Base-by-base conservation (phyloP, 2,888 invertebrate genomes). In the Scaptomyza polygonia region DNA sequence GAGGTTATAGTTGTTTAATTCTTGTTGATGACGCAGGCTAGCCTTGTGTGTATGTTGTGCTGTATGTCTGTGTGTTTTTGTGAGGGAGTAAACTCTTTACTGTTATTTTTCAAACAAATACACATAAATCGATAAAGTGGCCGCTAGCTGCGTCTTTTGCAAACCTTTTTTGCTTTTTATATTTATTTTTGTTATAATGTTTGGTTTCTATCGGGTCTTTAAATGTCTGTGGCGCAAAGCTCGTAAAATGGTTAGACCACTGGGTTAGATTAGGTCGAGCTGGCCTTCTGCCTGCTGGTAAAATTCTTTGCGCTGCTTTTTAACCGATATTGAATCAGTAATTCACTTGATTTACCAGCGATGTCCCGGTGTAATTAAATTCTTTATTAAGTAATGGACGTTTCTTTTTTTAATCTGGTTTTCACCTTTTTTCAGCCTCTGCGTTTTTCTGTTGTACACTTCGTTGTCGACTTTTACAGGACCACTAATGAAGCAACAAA, bases 91-190 rank as follows among this genome's bases (percentile, higher is more conserved):
- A 67, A 67, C 64, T 65, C 72, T 70, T 67, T 72, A 71, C 84
- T 83, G 84, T 88, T 88, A 67, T 80, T 88, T 88, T 77, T 84
- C 63, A 82, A 68, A 86, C 81, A 88, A 79, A 82, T 72, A 87
- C 88, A 88, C 77, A 84, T 77, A 88, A 84, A 85, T 85, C 89
- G 86, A 85, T 85, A 85, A 81, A 79, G 63, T 69, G 62, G 32
- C 64, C 66, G 62, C 49, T 51, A 58, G 63, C 72, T 62, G 61
- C 45, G 53, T 63, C 57, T 63, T 66, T 70, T 57, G 61, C 64
- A 70, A 56, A 39, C 53, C 52, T 53, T 36, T 47, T 45, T 52
- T n/a, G 6, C 25, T 48, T 58, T 43, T 45, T 34, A 32, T 27
- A n/a, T 36, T 39, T 39, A 43, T 12, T 58, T 16, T 42, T 43